Evolutionary conservation across 2,113 vertebrate species (phyloP), one percentile per base, ranked within the genome.

Genomic region (Sylvia atricapilla): DNA sequence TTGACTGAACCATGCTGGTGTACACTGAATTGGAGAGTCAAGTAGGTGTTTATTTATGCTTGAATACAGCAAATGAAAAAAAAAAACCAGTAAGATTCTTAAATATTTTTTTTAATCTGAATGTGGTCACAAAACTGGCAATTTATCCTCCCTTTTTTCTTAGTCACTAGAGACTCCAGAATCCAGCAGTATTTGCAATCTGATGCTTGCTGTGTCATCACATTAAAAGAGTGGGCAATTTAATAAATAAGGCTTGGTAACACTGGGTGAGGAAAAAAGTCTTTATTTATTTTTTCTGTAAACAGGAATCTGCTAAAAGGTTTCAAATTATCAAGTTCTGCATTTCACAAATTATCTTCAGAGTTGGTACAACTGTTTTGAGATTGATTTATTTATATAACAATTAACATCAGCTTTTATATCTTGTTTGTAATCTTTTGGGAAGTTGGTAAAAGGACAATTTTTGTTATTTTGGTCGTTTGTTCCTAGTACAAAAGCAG

Each of bases 1-100:
- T 12, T 78, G 20, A 33, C 39, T 2, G 11, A 68, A 22, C 37
- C 28, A 52, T 0, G 0, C 43, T 74, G 73, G 5, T 56, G 30
- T 30, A 23, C 28, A 4, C 27, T 35, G 43, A 37, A 6, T 31
- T 70, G 23, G 33, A 84, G n/a, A 41, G 10, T 78, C 24, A 47
- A 43, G 81, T 91, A 23, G 50, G n/a, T 52, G 19, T 33, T 59
- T 76, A 5, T 76, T 87, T 77, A 30, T 68, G 33, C 44, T 73
- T n/a, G 25, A 81, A n/a, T 39, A 53, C 66, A 39, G 11, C 4
- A 37, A 73, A 37, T 76, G 16, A 50, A 56, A 55, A 50, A 43
- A 74, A 46, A 41, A n/a, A n/a, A n/a, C n/a, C 23, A 5, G 0
- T 30, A 15, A 44, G 21, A 16, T 7, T 15, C 6, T 44, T 31